Evolutionary conservation across 1,140 invertebrate genomes (phyloP).

Genomic region (honey bee (Apis mellifera)): Amel_HAv3.1 CM009937.2:51001-51500

Average conservation of each 20-base stretch:
- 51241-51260: constrained; percentile 3
- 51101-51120: constrained; percentile 31
- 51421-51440: constrained; percentile 58
- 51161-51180: constrained; percentile 53
- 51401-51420: constrained; percentile 75
- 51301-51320: constrained; percentile 35
- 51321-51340: constrained; percentile 21
- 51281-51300: constrained; percentile 50
- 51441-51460: constrained; percentile 35
- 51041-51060: constrained; percentile 50
- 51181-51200: constrained; percentile 34
- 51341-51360: constrained; percentile 20
- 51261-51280: not conserved
- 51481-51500: constrained; percentile 1
- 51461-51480: constrained; percentile 35
- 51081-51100: constrained; percentile 7
- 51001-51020: constrained; percentile 65
- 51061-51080: constrained; percentile 13
- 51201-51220: constrained; percentile 31
- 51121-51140: constrained; percentile 14
- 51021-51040: constrained; percentile 70
- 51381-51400: constrained; percentile 49
- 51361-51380: constrained; percentile 26
- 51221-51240: constrained; percentile 23
- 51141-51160: constrained; percentile 32